Evolutionary conservation across 2,888 invertebrate species (phyloP).

Genomic region (Netelia inedita): DNA sequence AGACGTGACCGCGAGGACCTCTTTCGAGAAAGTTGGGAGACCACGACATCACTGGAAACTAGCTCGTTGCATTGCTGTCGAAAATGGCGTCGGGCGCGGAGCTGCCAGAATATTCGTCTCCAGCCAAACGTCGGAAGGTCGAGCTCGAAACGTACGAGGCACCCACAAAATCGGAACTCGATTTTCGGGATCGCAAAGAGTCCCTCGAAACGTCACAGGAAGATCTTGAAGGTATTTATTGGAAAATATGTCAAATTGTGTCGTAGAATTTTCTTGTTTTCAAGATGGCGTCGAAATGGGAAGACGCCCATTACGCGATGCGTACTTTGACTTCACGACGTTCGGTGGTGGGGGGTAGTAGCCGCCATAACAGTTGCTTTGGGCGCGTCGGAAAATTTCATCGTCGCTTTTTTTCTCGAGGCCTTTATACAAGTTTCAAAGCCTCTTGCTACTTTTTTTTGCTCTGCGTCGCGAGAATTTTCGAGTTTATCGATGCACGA

Average conservation of each 20-base stretch:
- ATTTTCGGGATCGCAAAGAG: slow-evolving; percentile 76
- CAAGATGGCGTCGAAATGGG: slow-evolving; percentile 82
- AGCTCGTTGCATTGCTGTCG: slow-evolving; percentile 81
- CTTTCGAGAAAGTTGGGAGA: slow-evolving; percentile 65
- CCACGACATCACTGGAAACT: slow-evolving; percentile 73
- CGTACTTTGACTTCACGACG: slow-evolving; percentile 71
- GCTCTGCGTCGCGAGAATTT: slow-evolving; percentile 40
- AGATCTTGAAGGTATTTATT: slow-evolving; percentile 82
- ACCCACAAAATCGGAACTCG: slow-evolving; percentile 74
- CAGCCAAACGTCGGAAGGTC: slow-evolving; percentile 83
- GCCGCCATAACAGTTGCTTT: slow-evolving; percentile 81
- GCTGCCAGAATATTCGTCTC: slow-evolving; percentile 84
- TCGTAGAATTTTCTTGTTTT: slow-evolving; percentile 75
- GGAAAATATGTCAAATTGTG: slow-evolving; percentile 77
- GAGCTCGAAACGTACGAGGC: slow-evolving; percentile 77
- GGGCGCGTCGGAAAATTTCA: slow-evolving; percentile 74
- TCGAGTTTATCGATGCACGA: not conserved
- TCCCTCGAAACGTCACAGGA: slow-evolving; percentile 74
- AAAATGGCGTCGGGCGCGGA: slow-evolving; percentile 85
- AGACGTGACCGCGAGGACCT: slow-evolving; percentile 68
- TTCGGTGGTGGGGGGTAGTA: slow-evolving; percentile 68
- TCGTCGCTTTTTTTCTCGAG: slow-evolving; percentile 42
- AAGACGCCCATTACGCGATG: slow-evolving; percentile 74
- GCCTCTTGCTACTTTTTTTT: slow-evolving; percentile 18
- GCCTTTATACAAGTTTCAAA: slow-evolving; percentile 1